phyloP scores from a whole-genome alignment of 2,113 vertebrate species.

The Gymnarchus niloticus region DNA sequence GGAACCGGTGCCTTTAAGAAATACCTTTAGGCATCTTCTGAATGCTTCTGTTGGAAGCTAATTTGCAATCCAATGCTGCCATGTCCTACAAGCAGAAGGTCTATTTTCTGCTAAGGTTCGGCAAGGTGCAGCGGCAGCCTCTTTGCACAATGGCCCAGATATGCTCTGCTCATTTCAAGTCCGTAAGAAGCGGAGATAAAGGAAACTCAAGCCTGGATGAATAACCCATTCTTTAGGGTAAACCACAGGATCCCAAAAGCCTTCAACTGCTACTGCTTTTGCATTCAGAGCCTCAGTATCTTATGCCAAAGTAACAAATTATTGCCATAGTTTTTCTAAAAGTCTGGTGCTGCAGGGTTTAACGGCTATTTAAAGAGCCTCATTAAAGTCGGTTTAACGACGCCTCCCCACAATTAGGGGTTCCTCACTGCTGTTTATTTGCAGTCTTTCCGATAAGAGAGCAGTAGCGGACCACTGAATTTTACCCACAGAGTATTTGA shows the following conservation, averaged over 20 bases:
- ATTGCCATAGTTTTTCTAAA: background rate
- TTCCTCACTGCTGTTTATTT: background rate
- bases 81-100: background rate
- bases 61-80: background rate
- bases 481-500: background rate
- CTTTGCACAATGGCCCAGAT: background rate
- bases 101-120: background rate
- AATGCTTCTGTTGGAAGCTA: background rate
- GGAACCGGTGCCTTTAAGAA: background rate
- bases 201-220: background rate
- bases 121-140: background rate
- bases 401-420: background rate
- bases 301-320: background rate
- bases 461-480: background rate
- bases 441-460: background rate
- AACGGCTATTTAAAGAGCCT: background rate
- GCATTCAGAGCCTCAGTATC: background rate
- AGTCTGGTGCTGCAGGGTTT: background rate
- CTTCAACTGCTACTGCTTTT: background rate
- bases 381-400: background rate
- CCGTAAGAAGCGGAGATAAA: background rate
- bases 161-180: background rate
- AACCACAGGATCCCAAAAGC: background rate
- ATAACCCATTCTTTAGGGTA: background rate
- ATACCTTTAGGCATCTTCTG: slow-evolving; percentile 1